phyloP scores from a whole-genome alignment of 1,140 invertebrate genomes.

The Gryllus bimaculatus region DNA sequence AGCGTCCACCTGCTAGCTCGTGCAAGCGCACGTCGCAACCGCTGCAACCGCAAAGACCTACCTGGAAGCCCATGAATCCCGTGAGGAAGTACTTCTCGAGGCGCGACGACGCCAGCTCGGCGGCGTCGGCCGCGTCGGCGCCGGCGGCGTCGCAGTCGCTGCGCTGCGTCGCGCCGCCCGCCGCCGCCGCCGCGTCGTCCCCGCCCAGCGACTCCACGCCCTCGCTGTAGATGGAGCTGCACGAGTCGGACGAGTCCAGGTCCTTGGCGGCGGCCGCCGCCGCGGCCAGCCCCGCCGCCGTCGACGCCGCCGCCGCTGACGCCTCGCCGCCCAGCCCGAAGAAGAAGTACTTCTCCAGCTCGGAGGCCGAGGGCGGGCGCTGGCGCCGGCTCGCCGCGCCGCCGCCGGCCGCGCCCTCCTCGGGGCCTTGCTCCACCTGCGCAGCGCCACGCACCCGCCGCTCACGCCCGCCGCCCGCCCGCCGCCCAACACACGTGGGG shows the following conservation, averaged over 20 bases:
- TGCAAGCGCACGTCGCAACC: too few species aligned
- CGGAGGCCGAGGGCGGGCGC: slow-evolving; percentile 61
- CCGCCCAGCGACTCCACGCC: slow-evolving; percentile 57
- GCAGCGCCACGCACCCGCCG: slow-evolving; percentile 73
- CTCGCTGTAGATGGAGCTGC: slow-evolving; percentile 75
- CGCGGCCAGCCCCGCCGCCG: slow-evolving; percentile 39
- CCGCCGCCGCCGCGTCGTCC: slow-evolving; percentile 35
- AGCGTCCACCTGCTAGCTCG: too few species aligned
- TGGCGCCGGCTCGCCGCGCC: slow-evolving; percentile 33
- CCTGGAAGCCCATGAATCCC: slow-evolving; percentile 70
- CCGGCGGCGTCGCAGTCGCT: slow-evolving; percentile 34
- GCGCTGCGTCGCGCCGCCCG: slow-evolving; percentile 42
- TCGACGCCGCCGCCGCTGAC: slow-evolving; percentile 40
- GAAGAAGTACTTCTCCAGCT: slow-evolving; percentile 86
- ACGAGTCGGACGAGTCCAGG: slow-evolving; percentile 66
- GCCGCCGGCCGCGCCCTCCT: not conserved
- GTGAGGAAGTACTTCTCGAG: slow-evolving; percentile 85
- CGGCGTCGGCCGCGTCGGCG: slow-evolving; percentile 38
- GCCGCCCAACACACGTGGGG: too few species aligned
- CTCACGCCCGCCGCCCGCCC: slow-evolving; percentile 56
- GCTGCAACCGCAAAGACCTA: slow-evolving; percentile 22
- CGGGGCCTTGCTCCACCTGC: slow-evolving; percentile 8
- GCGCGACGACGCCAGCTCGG: slow-evolving; percentile 71
- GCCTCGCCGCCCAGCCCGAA: slow-evolving; percentile 59
- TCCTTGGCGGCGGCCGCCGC: slow-evolving; percentile 32